Evolutionary conservation across 2,113 vertebrate genomes (phyloP).

Genomic region (Orientallactaga bullata): DNA sequence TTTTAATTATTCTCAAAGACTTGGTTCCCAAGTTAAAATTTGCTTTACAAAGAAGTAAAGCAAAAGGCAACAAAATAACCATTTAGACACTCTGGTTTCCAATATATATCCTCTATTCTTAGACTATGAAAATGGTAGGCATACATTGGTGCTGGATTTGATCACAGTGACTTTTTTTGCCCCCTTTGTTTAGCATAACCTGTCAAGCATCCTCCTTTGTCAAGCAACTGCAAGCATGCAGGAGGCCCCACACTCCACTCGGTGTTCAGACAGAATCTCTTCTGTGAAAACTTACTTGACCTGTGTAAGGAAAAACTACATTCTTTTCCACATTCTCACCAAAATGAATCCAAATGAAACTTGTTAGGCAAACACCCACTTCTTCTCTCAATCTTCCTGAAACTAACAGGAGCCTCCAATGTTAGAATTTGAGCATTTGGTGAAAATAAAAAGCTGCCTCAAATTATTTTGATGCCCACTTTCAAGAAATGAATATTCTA

Average conservation of each 20-base stretch:
- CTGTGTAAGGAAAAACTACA: not conserved
- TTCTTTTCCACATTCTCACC: not conserved
- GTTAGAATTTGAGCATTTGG: not conserved
- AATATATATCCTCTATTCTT: not conserved
- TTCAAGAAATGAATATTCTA: slow-evolving; percentile 54
- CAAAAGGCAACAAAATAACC: slow-evolving; percentile 1
- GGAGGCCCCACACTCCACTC: not conserved
- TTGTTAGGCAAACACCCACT: not conserved
- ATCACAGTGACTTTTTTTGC: not conserved
- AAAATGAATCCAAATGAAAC: slow-evolving; percentile 33
- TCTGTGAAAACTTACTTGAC: not conserved
- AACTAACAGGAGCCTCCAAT: slow-evolving; percentile 1
- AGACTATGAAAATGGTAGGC: not conserved
- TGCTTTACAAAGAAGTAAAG: not conserved
- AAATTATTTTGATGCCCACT: slow-evolving; percentile 13
- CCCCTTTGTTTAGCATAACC: not conserved
- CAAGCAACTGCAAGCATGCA: not conserved
- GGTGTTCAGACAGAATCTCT: not conserved
- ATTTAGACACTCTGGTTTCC: not conserved
- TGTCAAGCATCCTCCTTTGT: not conserved
- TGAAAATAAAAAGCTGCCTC: not conserved
- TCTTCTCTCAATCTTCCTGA: not conserved
- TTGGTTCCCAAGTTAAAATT: slow-evolving; percentile 11
- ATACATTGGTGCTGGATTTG: not conserved
- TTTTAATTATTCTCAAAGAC: slow-evolving; percentile 41